Evolutionary conservation across 2,888 invertebrate species (phyloP).

Genomic region (Blomia tropicalis): DNA sequence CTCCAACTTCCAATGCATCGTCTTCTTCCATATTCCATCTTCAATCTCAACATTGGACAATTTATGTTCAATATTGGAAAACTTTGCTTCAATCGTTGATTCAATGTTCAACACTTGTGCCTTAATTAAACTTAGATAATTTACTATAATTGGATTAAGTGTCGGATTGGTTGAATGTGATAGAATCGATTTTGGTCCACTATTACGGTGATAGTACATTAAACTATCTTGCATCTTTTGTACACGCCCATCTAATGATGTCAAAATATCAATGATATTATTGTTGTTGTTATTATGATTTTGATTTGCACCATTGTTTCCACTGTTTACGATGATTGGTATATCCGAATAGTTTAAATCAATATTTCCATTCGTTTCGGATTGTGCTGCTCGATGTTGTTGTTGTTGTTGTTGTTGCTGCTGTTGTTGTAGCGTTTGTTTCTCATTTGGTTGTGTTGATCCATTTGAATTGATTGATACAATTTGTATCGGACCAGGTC

Average conservation of each 20-base stretch:
- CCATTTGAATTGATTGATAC: no score
- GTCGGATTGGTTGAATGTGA: not conserved
- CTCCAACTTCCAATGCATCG: conserved; percentile 8
- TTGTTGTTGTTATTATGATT: not conserved
- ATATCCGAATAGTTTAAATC: no score
- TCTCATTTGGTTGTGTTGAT: no score
- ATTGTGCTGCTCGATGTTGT: not conserved
- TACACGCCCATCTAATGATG: not conserved
- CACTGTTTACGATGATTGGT: not conserved
- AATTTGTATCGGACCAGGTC: no score
- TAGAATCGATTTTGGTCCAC: not conserved
- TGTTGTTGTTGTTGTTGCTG: conserved; percentile 7
- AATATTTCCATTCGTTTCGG: not conserved
- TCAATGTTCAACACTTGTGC: conserved; percentile 6
- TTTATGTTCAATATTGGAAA: conserved; percentile 9
- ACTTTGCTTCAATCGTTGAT: not conserved
- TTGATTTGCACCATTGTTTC: not conserved
- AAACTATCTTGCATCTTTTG: conserved; percentile 7
- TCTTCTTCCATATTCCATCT: conserved; percentile 15
- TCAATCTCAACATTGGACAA: conserved; percentile 8
- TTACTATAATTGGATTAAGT: not conserved
- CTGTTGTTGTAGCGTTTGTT: not conserved
- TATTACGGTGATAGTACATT: not conserved
- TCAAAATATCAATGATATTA: not conserved
- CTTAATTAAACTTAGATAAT: conserved; percentile 2